Percentiles rank a stretch among this genome's conserved stretches.
These are phyloP conservation scores for Amphimallon solstitiale DNA, from an alignment of 2,888 invertebrate genomes.

Conservation along the genomic window DNA sequence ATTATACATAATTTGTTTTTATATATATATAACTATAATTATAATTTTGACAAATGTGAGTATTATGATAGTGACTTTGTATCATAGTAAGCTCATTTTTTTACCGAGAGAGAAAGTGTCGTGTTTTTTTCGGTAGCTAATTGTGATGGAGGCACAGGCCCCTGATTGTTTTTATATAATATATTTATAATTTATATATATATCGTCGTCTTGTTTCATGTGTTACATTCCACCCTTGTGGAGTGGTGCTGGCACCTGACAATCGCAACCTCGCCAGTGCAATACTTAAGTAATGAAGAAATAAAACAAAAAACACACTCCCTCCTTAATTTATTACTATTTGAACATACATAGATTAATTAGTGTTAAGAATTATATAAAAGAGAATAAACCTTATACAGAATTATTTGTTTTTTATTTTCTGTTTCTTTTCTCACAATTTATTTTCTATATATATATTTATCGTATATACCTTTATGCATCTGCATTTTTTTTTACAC, in stretches of 20 bases:
- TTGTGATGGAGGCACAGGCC: constrained; percentile 60
- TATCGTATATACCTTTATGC: too few species aligned
- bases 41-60: constrained; percentile 42
- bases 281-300: constrained; percentile 56
- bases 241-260: constrained; percentile 61
- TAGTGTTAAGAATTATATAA: constrained; percentile 53
- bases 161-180: constrained; percentile 60
- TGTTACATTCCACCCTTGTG: constrained; percentile 55
- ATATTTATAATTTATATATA: constrained; percentile 63
- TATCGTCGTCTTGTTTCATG: constrained; percentile 56
- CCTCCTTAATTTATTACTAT: constrained; percentile 53
- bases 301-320: constrained; percentile 49
- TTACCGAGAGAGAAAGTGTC: constrained; percentile 59
- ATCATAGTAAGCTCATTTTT: constrained; percentile 57
- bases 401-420: constrained; percentile 48
- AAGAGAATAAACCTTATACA: constrained; percentile 51
- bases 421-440: constrained; percentile 41
- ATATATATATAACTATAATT: constrained; percentile 25
- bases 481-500: neutral
- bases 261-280: constrained; percentile 62
- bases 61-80: constrained; percentile 57
- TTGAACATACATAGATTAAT: constrained; percentile 47
- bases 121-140: constrained; percentile 58
- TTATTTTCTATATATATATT: constrained; percentile 27
- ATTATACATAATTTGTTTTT: constrained; percentile 26